Conservation (phyloP, 35 echinoderm and acorn worm genomes). For the Lytechinus pictus region DNA sequence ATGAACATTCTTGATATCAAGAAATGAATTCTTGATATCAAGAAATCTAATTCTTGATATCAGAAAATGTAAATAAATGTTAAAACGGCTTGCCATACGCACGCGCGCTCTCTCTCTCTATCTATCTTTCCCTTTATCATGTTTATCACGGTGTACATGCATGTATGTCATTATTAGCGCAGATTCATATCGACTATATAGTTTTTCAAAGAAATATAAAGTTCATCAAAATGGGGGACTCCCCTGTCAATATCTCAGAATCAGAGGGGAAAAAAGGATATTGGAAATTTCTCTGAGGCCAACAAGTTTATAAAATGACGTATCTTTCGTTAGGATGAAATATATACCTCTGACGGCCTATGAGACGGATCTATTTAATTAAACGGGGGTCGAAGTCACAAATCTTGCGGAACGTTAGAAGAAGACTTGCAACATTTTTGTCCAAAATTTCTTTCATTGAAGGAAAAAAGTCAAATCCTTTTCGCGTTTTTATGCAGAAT, state of each 20-base stretch:
- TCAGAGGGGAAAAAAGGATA: background rate
- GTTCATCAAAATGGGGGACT: background rate
- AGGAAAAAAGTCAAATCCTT: background rate
- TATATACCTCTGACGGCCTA: background rate
- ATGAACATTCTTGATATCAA: no score
- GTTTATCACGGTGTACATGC: no score
- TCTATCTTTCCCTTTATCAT: no score
- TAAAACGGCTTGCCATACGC: no score
- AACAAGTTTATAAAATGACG: background rate
- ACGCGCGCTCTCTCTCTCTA: no score
- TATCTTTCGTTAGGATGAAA: constrained; percentile 12
- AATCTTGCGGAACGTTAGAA: background rate
- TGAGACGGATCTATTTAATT: background rate
- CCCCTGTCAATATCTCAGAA: background rate
- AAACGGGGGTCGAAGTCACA: background rate
- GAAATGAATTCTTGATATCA: no score
- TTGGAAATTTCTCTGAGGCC: background rate
- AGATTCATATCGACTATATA: background rate
- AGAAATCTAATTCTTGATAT: no score
- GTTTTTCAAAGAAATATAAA: background rate
- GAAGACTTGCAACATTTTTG: background rate
- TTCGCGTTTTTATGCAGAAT: background rate
- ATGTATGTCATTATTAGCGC: background rate
- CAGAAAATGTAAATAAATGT: no score
- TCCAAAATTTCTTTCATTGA: background rate